Conservation (phyloP, 2,797 vertebrate genomes). For the Sphaeramia orbicularis region DNA sequence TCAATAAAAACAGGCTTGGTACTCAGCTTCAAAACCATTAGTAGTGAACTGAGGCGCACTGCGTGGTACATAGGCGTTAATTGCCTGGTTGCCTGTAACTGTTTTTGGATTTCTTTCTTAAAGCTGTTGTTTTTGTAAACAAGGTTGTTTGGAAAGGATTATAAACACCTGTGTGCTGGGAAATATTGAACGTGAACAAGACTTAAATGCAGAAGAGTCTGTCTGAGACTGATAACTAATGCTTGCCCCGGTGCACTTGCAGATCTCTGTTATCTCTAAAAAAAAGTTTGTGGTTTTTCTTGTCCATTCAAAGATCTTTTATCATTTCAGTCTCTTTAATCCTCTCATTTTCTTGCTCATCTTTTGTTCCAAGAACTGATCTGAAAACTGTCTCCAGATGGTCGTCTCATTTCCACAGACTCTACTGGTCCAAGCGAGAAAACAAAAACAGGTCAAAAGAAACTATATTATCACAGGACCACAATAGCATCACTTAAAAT, state of each 20-base stretch:
- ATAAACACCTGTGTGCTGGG: conserved; percentile 76
- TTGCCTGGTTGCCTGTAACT: conserved; percentile 66
- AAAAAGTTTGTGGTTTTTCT: conserved; percentile 52
- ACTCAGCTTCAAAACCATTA: conserved; percentile 75
- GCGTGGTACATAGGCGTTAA: conserved; percentile 75
- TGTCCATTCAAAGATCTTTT: conserved; percentile 61
- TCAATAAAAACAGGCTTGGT: conserved; percentile 80
- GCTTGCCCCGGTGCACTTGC: conserved; percentile 41
- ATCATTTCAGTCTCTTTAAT: conserved; percentile 73
- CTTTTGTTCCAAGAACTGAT: conserved; percentile 51
- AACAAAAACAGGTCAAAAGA: conserved; percentile 37
- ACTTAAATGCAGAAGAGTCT: conserved; percentile 46
- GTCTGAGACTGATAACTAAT: conserved; percentile 58
- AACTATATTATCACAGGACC: conserved; percentile 5
- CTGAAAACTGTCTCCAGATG: conserved; percentile 75
- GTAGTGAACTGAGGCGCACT: conserved; percentile 67
- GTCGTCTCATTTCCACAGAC: conserved; percentile 45
- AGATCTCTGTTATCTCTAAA: conserved; percentile 65
- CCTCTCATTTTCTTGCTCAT: conserved; percentile 61
- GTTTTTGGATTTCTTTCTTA: conserved; percentile 43
- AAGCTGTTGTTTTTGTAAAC: conserved; percentile 70
- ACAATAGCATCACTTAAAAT: conserved; percentile 12
- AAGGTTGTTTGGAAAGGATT: conserved; percentile 64
- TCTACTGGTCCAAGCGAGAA: conserved; percentile 19
- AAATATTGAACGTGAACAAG: conserved; percentile 46